Base-by-base conservation (phyloP, 1,140 invertebrate species). In the Zaprionus nigranus region DNA sequence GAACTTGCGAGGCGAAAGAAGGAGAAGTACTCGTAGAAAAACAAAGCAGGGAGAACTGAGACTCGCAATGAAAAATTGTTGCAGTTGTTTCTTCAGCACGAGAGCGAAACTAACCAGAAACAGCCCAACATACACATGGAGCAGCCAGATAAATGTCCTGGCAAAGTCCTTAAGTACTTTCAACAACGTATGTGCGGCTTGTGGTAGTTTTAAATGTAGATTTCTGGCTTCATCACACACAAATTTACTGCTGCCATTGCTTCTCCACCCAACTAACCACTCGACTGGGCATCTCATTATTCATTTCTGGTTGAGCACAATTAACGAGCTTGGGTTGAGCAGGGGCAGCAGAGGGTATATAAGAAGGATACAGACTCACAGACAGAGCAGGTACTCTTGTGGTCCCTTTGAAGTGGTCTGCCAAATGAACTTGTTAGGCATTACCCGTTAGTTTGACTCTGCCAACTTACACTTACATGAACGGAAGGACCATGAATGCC, bases 251-350 rank as follows among this genome's bases (percentile, higher is more conserved):
- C 51, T 53, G 40, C 17, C 56, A 54, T 62, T 81, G 24, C 58
- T 65, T 36, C 51, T 59, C 11, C n/a, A n/a, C 40, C 9, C 3
- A 13, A 4, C 22, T 12, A 53, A 51, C 38, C 64, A 49, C 43
- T 57, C 12, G 20, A 54, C 58, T 38, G 22, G 49, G 67, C 60
- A 65, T 63, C 69, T 84, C 78, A 84, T 84, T 81, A 84, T 81
- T 84, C 78, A 81, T 84, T 72, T 81, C 60, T 67, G 78, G 59
- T 54, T 84, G 63, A 81, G 65, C 36, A 84, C 73, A 84, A 81
- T 84, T 84, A 84, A 84, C 84, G 78, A 78, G 60, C 62, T 69
- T 58, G 68, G 53, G 49, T 1, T 1, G 62, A 1, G 22, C 9
- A 49, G 49, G 15, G 12, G 3, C n/a, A 17, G 7, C 6, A 3